Base-by-base conservation (phyloP, 2,113 vertebrate genomes). In the Osmerus mordax region DNA sequence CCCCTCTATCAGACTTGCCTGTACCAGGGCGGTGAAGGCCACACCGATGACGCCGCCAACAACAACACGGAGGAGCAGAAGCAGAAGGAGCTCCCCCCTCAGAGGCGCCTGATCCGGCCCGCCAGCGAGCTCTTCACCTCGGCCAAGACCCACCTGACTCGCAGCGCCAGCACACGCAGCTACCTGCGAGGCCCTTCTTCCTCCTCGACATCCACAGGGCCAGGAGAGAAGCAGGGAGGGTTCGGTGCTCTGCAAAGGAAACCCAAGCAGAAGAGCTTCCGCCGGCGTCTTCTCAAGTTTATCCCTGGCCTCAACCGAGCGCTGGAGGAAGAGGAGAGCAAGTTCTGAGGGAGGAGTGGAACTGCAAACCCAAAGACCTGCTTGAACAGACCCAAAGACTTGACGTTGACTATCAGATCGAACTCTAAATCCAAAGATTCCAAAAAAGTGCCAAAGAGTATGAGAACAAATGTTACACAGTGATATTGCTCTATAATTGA, bases 321-420 rank as follows among this genome's bases (percentile, higher is more conserved):
- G 0, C 85, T 98, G 85, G 97, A 99, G 81, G 97, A 99, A 86
- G 96, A 97, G 83, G 96, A 98, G 87, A 99, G 97, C 89, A 96
- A 97, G 82, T 90, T 98, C 81, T 97, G 93, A 91, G 61, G 69
- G 36, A 71, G 0, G 23, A 47, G 7, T 28, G 67, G 62, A 15
- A 56, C 41, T 53, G 28, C 56, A 68, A 47, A 4, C 3, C n/a
- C 4, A 61, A 54, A 13, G 23, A 74, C 65, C 25, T 70, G 62
- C 28, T 25, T 66, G 53, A n/a, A 19, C 76, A 75, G 54, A 70
- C 69, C 16, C 19, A 41, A 68, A 83, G 76, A 79, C 80, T 67
- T 13, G 52, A 75, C 19, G 7, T 32, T 65, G 51, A 18, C 65
- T 66, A 8, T 2, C 77, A 69, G 70, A 65, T 52, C 68, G 21